A percentile compares a stretch with the other conserved stretches of the same genome.
Conservation (phyloP, 2,797 vertebrate species). For the Chelon labrosus region DNA sequence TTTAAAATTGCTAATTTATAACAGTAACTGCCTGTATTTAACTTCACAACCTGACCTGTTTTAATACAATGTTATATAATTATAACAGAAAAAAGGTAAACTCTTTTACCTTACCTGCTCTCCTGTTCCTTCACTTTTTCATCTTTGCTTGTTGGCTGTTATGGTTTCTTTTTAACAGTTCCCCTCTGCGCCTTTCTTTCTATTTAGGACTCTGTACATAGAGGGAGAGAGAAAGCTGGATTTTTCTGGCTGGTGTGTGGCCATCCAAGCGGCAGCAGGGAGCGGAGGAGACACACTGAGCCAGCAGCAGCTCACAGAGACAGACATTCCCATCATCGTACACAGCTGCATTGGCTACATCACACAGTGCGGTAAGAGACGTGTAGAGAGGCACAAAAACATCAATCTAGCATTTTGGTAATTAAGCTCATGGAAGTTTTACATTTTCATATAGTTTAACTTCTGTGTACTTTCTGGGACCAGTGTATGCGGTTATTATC, state of each 20-base stretch:
- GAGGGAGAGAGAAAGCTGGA: constrained; percentile 93
- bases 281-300: constrained; percentile 91
- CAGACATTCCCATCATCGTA: constrained; percentile 91
- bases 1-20: neutral
- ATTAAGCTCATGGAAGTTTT: neutral
- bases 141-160: neutral
- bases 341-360: constrained; percentile 94
- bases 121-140: neutral
- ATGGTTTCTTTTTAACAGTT: neutral
- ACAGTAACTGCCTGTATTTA: neutral
- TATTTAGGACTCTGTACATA: constrained; percentile 91
- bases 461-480: neutral
- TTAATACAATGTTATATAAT: neutral
- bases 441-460: neutral
- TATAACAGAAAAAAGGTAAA: neutral
- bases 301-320: constrained; percentile 94
- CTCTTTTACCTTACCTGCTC: neutral
- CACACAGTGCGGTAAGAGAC: constrained; percentile 90
- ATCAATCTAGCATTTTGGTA: neutral
- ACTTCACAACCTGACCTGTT: neutral
- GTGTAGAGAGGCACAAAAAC: neutral
- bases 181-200: neutral
- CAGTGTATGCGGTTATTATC: neutral
- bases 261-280: constrained; percentile 91
- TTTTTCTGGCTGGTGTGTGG: constrained; percentile 89